Conservation (phyloP, 2,888 invertebrate genomes). For the Hoplodrina blanda region DNA sequence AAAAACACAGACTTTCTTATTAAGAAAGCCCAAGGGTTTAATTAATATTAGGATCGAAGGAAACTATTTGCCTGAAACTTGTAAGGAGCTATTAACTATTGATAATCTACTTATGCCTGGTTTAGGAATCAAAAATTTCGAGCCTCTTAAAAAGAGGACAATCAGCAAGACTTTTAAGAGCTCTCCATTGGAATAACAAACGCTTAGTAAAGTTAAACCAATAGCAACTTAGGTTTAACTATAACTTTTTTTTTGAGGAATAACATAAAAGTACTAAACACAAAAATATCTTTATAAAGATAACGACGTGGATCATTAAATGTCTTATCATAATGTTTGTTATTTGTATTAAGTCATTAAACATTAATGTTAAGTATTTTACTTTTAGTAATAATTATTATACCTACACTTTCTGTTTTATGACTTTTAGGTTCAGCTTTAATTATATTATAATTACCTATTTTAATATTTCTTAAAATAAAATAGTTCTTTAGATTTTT, state of each 20-base stretch:
- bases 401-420: too few relatives aligned
- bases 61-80: neutral
- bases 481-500: neutral
- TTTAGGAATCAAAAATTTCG: neutral
- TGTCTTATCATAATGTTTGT: too few relatives aligned
- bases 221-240: neutral
- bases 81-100: neutral
- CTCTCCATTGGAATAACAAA: too few relatives aligned
- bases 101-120: constrained; percentile 1
- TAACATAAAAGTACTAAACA: too few relatives aligned
- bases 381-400: too few relatives aligned
- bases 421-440: neutral
- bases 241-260: too few relatives aligned
- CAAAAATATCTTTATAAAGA: too few relatives aligned
- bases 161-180: neutral
- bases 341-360: too few relatives aligned
- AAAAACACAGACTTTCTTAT: constrained; percentile 64
- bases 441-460: neutral
- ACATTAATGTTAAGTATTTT: too few relatives aligned
- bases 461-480: too few relatives aligned
- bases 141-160: neutral
- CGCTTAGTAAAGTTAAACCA: neutral
- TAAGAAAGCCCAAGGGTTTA: constrained; percentile 16
- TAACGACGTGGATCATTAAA: too few relatives aligned
- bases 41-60: constrained; percentile 24